phyloP scores from a whole-genome alignment of 2,888 invertebrate species.

The Macaria liturata region DNA sequence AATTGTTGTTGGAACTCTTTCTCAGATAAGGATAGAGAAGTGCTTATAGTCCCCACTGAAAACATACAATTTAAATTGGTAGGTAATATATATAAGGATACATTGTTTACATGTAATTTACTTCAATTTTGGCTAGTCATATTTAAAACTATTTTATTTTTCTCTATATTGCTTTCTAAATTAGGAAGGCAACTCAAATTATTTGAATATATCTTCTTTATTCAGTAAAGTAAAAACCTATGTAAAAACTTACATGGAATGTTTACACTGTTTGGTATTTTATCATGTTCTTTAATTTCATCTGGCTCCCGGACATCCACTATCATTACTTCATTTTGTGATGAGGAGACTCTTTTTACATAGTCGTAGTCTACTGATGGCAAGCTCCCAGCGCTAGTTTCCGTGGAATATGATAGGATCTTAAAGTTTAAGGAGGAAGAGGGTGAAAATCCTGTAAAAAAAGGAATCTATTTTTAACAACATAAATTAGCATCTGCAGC shows the following conservation, averaged over 20 bases:
- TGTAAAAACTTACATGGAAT: conserved; percentile 85
- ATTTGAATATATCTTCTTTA: not conserved
- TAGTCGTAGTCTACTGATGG: conserved; percentile 67
- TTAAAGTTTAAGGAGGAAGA: not conserved
- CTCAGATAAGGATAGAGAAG: conserved; percentile 66
- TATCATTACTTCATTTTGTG: conserved; percentile 67
- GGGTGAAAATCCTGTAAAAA: conserved; percentile 20
- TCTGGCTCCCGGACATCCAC: conserved; percentile 91
- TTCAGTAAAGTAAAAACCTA: not conserved
- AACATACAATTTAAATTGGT: conserved; percentile 32
- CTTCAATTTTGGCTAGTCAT: no score
- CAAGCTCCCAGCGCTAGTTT: conserved; percentile 43
- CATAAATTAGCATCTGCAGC: no score
- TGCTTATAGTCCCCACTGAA: conserved; percentile 80
- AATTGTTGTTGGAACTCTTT: conserved; percentile 83
- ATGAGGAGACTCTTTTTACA: conserved; percentile 61
- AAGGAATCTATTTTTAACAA: not conserved
- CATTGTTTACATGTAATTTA: no score
- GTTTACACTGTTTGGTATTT: conserved; percentile 89
- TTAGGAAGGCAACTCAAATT: not conserved
- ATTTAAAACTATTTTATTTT: not conserved
- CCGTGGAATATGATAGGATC: conserved; percentile 46
- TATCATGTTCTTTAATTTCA: conserved; percentile 87
- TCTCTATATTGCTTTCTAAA: not conserved
- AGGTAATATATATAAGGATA: no score